phyloP scores from a whole-genome alignment of 2,113 vertebrate genomes.

The Coturnix japonica region DNA sequence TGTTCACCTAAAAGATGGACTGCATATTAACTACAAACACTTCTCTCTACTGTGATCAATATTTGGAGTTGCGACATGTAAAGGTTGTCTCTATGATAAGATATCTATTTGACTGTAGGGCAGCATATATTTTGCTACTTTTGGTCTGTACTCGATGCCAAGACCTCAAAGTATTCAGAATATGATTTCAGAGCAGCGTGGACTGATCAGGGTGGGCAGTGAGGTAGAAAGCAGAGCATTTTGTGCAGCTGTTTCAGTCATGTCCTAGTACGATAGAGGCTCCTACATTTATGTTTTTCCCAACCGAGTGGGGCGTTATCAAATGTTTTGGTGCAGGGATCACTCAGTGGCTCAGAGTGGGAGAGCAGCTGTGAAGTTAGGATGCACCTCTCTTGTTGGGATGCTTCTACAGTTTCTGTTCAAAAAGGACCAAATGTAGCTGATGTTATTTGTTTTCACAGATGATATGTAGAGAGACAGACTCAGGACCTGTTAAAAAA shows the following conservation, averaged over 20 bases:
- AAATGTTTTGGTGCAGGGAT: not conserved
- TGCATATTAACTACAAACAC: constrained; percentile 26
- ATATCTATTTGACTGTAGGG: not conserved
- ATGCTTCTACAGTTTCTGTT: not conserved
- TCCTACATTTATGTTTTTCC: not conserved
- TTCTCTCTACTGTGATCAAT: constrained; percentile 15
- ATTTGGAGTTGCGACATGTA: constrained; percentile 14
- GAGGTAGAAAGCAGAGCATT: not conserved
- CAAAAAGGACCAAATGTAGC: not conserved
- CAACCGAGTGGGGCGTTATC: not conserved
- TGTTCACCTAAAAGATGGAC: constrained; percentile 41
- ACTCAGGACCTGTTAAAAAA: not conserved
- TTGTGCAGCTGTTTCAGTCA: not conserved
- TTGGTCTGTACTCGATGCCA: not conserved
- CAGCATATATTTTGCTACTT: not conserved
- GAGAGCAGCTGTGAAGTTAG: not conserved
- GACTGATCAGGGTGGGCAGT: not conserved
- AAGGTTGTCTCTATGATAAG: not conserved
- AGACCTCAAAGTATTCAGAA: not conserved
- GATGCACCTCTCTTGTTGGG: not conserved
- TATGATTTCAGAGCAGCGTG: not conserved
- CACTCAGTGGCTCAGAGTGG: not conserved
- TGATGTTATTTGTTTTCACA: not conserved
- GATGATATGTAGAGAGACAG: not conserved
- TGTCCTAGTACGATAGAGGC: not conserved